Conservation (phyloP, 2,888 invertebrate species). For the Nemotelus nigrinus region DNA sequence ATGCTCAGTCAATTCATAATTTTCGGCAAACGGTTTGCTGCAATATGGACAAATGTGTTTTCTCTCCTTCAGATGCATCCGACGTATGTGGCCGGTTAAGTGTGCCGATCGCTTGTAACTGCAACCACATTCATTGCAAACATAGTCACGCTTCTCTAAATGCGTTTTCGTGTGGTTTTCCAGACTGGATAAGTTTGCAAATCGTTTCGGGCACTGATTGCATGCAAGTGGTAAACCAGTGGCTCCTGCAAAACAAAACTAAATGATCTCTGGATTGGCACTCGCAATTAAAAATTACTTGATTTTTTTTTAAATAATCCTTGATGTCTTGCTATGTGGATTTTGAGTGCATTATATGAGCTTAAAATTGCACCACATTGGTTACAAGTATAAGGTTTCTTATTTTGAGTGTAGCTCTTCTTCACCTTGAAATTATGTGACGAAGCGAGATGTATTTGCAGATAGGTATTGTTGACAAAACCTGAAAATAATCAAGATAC, state of each 20-base stretch:
- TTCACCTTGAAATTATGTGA: too few species aligned
- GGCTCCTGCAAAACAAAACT: background rate
- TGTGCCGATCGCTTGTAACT: background rate
- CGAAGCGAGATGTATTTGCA: too few species aligned
- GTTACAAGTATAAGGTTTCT: too few species aligned
- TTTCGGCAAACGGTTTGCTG: background rate
- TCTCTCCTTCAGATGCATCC: slow-evolving; percentile 5
- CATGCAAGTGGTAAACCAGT: background rate
- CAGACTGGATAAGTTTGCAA: background rate
- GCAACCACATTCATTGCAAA: slow-evolving; percentile 10
- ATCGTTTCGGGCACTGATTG: background rate
- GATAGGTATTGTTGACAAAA: too few species aligned
- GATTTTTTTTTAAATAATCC: too few species aligned
- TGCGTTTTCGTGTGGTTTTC: background rate
- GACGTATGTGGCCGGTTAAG: background rate
- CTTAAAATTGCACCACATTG: too few species aligned
- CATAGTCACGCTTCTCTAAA: background rate
- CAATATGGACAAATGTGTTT: background rate
- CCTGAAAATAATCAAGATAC: too few species aligned
- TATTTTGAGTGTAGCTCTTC: too few species aligned
- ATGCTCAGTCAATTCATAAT: background rate
- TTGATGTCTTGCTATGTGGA: too few species aligned
- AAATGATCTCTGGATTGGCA: background rate
- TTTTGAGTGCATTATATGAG: too few species aligned
- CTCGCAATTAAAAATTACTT: too few species aligned